phyloP scores from a whole-genome alignment of 2,113 vertebrate genomes.

The Anser cygnoides region DNA sequence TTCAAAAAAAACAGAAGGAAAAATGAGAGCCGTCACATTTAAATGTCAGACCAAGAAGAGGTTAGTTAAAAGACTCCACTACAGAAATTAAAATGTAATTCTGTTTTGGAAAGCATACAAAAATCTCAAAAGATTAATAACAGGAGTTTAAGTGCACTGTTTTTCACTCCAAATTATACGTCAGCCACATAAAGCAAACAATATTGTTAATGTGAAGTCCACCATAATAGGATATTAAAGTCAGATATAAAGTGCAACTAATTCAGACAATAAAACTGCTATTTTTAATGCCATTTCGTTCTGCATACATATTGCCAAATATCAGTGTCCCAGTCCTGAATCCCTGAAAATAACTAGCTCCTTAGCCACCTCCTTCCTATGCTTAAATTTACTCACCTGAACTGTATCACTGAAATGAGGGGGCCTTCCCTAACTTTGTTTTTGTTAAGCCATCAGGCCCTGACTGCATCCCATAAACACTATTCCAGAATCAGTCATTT shows the following conservation, averaged over 20 bases:
- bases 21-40: not conserved
- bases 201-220: not conserved
- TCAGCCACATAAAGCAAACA: conserved; percentile 16
- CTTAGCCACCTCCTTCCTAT: not conserved
- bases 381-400: not conserved
- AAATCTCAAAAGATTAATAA: conserved; percentile 39
- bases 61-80: not conserved
- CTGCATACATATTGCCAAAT: not conserved
- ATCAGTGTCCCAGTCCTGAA: not conserved
- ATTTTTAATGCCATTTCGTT: not conserved
- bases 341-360: not conserved
- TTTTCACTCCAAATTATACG: not conserved
- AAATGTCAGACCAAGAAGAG: not conserved
- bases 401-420: not conserved
- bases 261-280: not conserved
- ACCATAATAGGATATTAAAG: not conserved
- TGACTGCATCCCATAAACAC: not conserved
- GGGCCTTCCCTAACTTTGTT: not conserved
- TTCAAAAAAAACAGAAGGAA: not conserved
- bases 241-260: not conserved
- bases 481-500: not conserved
- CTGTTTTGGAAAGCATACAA: not conserved
- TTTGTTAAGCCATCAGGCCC: not conserved
- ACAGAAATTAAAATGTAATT: conserved; percentile 17
- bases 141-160: not conserved